Base-by-base conservation (phyloP, 2,113 vertebrate species). In the Onychostoma macrolepis region DNA sequence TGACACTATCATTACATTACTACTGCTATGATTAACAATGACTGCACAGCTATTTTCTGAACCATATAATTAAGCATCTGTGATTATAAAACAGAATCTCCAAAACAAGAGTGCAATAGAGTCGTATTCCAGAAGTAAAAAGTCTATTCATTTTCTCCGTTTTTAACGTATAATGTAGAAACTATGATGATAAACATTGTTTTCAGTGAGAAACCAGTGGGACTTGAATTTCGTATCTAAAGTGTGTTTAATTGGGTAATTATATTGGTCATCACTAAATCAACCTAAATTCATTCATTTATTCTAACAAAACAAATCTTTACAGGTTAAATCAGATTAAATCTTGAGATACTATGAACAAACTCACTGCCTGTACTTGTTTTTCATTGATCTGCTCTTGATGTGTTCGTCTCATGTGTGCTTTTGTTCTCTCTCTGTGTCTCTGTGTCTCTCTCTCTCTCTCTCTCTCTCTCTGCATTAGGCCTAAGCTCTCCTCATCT, bases 401-500 rank as follows among this genome's bases (percentile, higher is more conserved):
- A 65, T 65, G n/a, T 28, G 5, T 12, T 13, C 30, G 21, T 75
- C 72, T 75, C 71, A 41, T 41, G 6, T 74, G 26, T 71, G 26
- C 63, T 86, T 28, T 50, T 56, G 28, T 79, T 5, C 28, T 36
- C 4, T 36, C 33, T 36, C 33, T 36, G 33, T 58, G 1, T 77
- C 17, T 63, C 24, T 77, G 1, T 77, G 12, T 84, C 48, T 53
- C 33, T 85, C 33, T 61, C 17, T 78, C 53, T 85, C 2, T 76
- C 33, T 67, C n/a, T 87, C 79, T 56, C 21, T 83, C 17, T 56
- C 24, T 65, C 56, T 85, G 84, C 41, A 80, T 80, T 69, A 88
- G 87, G 77, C 83, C 24, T 88, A 82, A 88, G 71, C 50, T 71
- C 33, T 26, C 50, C 19, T 50, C 78, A 36, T 50, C 58, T 79